Evolutionary conservation across 1,140 invertebrate genomes (phyloP).

Genomic region (Trinorchestia longiramus): DNA sequence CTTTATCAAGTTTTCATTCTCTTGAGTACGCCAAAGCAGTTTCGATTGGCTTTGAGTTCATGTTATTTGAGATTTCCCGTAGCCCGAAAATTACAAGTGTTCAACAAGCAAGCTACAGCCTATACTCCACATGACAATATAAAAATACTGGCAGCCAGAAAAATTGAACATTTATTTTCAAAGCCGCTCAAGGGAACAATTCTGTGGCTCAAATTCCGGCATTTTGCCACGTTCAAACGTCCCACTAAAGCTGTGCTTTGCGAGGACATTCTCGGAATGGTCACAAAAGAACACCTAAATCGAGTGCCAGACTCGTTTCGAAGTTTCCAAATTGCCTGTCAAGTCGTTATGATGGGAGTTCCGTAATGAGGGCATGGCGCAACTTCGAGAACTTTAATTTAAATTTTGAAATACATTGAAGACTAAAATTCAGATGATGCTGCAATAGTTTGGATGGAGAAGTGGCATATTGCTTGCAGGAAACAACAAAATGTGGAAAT

Average conservation of each 20-base stretch:
- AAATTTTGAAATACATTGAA: not conserved
- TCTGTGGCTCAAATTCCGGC: not conserved
- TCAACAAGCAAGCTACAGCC: not conserved
- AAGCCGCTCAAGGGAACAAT: not conserved
- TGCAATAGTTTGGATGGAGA: not conserved
- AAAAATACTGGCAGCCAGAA: not conserved
- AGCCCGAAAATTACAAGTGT: not conserved
- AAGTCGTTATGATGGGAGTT: conserved; percentile 12
- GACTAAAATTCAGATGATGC: not conserved
- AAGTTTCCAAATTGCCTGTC: conserved; percentile 39
- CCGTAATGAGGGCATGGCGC: not conserved
- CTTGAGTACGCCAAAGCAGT: not conserved
- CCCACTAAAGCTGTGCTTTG: not conserved
- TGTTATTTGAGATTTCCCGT: not conserved
- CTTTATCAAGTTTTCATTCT: too few relatives aligned
- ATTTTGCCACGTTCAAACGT: not conserved
- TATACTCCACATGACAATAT: not conserved
- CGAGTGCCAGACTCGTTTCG: not conserved
- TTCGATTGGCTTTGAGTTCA: not conserved
- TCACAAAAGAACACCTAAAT: conserved; percentile 9
- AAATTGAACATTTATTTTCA: not conserved
- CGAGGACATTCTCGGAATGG: not conserved
- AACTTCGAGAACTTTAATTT: conserved; percentile 9
- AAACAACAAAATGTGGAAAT: not conserved
- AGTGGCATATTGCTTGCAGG: not conserved